Base-by-base conservation (phyloP, 2,113 vertebrate species). In the Peromyscus polionotus region DNA sequence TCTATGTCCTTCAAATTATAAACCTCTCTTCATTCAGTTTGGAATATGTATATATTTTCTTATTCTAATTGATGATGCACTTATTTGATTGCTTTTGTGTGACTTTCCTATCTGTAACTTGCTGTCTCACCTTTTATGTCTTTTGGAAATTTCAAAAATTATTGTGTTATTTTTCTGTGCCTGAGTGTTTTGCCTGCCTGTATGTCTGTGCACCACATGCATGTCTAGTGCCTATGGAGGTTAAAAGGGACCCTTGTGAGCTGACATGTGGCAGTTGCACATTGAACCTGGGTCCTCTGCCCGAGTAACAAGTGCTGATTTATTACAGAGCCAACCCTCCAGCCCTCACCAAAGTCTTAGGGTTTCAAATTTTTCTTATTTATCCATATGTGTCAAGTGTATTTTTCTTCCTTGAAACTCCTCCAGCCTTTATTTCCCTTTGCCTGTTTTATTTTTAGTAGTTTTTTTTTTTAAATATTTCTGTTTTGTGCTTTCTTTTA, bases 41-140 rank as follows among this genome's bases (percentile, higher is more conserved):
- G 28, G 28, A 93, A 22, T 72, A 31, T 33, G 8, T 63, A 33
- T 42, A 6, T 75, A 5, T 51, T 83, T 91, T 79, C n/a, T 42
- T 95, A 19, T 93, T 73, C 3, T 76, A 5, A 11, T 20, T 51
- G n/a, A 93, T 59, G 67, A 33, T 45, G 8, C 3, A 0, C 36
- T 59, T 81, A 8, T 65, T 94, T 93, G 24, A n/a, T 88, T 87
- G 51, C n/a, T 7, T 91, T 70, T 92, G 33, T 68, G 65, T 92
- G 48, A 72, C 72, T 84, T 19, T 86, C 20, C 7, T 83, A 65
- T 90, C 6, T 61, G 8, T 72, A 79, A 81, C 36, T 76, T 93
- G 90, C 33, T 91, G 36, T 93, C 3, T 42, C 24, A 70, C 70
- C 42, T 67, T 90, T 88, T 67, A 24, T 6, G 7, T 61, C 57